These are phyloP conservation scores for Melanotaenia parkinsoni DNA, from an alignment of 2,797 vertebrate species.

Conservation along the genomic window DNA sequence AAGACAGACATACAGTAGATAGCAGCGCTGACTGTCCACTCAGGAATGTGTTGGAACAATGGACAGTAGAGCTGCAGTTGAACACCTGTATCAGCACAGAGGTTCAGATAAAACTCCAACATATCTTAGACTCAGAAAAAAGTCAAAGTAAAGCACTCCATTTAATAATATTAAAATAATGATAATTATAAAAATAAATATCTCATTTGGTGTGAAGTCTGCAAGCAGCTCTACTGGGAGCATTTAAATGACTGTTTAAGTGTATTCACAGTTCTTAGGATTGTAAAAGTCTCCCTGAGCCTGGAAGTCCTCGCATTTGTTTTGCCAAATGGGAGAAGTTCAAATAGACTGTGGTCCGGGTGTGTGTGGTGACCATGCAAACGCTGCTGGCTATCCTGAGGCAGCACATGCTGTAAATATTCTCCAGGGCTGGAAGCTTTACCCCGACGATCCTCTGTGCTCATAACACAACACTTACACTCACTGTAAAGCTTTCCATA, in stretches of 20 bases:
- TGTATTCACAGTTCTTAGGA: neutral
- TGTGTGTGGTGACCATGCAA: neutral
- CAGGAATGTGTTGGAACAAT: constrained; percentile 49
- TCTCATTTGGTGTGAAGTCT: neutral
- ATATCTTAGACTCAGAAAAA: too few species aligned
- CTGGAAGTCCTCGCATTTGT: neutral
- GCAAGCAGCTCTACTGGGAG: neutral
- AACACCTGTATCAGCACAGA: constrained; percentile 19
- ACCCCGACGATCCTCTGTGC: neutral
- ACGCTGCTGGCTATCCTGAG: neutral
- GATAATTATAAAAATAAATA: neutral
- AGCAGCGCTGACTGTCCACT: constrained; percentile 27
- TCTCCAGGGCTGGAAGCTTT: neutral
- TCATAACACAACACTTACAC: too few species aligned
- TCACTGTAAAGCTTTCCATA: neutral
- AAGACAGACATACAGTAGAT: constrained; percentile 31
- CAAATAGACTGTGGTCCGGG: neutral
- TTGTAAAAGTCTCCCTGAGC: neutral
- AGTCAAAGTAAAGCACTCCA: too few species aligned
- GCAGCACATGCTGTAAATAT: neutral
- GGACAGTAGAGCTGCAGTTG: constrained; percentile 29
- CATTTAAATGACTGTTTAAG: neutral
- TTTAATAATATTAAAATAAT: neutral
- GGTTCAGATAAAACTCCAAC: too few species aligned
- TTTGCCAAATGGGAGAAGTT: neutral